Base-by-base conservation (phyloP, 2,888 invertebrate genomes). In the Patella caerulea region DNA sequence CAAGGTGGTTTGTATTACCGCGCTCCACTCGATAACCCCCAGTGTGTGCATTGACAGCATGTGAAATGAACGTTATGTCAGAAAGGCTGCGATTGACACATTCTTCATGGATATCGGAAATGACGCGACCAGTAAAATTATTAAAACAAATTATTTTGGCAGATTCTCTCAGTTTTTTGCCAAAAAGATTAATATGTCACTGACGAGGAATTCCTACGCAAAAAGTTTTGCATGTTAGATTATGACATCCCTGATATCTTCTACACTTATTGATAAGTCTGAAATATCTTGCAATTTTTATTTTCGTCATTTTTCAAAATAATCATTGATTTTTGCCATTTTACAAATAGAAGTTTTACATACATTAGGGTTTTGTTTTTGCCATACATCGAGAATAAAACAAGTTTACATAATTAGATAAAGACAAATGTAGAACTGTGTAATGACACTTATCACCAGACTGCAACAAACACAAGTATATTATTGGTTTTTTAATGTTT, bases 141-240 rank as follows among this genome's bases (percentile, higher is more conserved):
- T 19, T 24, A 24, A 65, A 65, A 65, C 65, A 65, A 65, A 65
- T 65, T 65, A 65, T 19, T 24, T 65, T 65, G 65, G 65, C 65
- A 65, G 65, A 65, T 65, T 12, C 19, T 65, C 24, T 65, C 7
- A 24, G 24, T 14, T 24, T 19, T 3, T 65, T 19, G 24, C 45
- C 45, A 45, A 45, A 45, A 45, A 45, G 65, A 65, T 65, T 65
- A 65, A 19, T 7, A 65, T 65, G 65, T 65, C 65, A 65, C 19
- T 65, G 65, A 12, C 24, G 19, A 24, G 12, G 65, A 19, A 65
- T 65, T 65, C 12, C 12, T 12, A 65, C 12, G 65, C 11, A 24
- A 24, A 65, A 19, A 24, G 19, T 65, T 24, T 15, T 5, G 65
- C 65, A 24, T 65, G 65, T 65, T 24, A 65, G 19, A 19, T 65